phyloP scores from a whole-genome alignment of 2,888 invertebrate genomes.

The Ceramica pisi region DNA sequence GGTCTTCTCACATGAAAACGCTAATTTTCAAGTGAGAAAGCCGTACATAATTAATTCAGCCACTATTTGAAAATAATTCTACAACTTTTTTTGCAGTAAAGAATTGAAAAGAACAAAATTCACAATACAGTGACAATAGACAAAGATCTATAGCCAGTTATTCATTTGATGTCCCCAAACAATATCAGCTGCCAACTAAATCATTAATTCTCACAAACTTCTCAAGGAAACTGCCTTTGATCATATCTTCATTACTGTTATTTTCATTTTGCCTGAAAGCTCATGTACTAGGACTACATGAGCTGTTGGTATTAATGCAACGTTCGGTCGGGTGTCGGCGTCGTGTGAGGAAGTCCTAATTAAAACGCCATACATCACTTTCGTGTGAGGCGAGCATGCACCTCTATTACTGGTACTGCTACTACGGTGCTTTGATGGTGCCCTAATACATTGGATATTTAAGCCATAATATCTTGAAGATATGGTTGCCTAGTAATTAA shows the following conservation, averaged over 20 bases:
- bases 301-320: slow-evolving; percentile 45
- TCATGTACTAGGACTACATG: slow-evolving; percentile 8
- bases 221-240: slow-evolving; percentile 53
- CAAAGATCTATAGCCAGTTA: background rate
- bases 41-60: too few species aligned
- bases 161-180: slow-evolving; percentile 18
- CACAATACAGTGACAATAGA: background rate
- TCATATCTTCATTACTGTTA: slow-evolving; percentile 36
- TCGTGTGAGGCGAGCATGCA: slow-evolving; percentile 69
- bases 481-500: background rate
- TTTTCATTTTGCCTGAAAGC: slow-evolving; percentile 39
- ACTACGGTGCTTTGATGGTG: slow-evolving; percentile 59
- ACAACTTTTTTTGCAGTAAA: too few species aligned
- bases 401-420: slow-evolving; percentile 71
- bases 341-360: slow-evolving; percentile 84
- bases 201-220: slow-evolving; percentile 6
- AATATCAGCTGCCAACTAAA: slow-evolving; percentile 26
- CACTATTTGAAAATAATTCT: too few species aligned
- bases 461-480: background rate
- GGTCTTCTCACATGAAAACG: too few species aligned
- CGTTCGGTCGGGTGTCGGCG: slow-evolving; percentile 44
- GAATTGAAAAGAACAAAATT: background rate
- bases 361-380: slow-evolving; percentile 88
- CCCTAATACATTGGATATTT: background rate
- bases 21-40: too few species aligned